Percentiles rank a stretch among this genome's conserved stretches.
These are phyloP conservation scores for Euplagia quadripunctaria DNA, from an alignment of 2,888 invertebrate genomes.

Conservation along the genomic window DNA sequence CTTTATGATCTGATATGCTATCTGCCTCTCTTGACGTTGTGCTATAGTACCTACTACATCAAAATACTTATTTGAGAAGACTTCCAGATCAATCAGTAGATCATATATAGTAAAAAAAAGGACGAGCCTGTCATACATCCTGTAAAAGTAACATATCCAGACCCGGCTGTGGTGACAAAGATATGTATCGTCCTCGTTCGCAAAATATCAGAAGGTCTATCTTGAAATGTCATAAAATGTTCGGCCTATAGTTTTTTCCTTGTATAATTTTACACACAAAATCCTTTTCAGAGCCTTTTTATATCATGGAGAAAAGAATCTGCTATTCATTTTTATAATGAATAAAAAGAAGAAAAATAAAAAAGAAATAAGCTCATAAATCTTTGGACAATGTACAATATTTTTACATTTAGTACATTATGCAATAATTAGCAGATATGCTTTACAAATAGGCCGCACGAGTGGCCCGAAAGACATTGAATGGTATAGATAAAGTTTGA, in stretches of 20 bases:
- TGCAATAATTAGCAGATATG: too few relatives aligned
- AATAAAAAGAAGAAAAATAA: too few relatives aligned
- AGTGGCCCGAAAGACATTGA: too few relatives aligned
- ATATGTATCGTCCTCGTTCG: background rate
- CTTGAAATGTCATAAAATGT: background rate
- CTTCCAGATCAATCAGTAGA: background rate
- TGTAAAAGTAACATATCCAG: background rate
- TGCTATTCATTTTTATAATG: too few relatives aligned
- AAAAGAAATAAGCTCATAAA: too few relatives aligned
- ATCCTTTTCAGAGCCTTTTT: background rate
- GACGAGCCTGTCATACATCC: background rate
- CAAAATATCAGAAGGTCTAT: background rate
- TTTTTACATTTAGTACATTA: too few relatives aligned
- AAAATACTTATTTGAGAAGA: background rate
- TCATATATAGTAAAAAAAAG: background rate
- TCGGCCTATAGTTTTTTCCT: background rate
- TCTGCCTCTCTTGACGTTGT: background rate
- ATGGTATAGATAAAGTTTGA: too few relatives aligned
- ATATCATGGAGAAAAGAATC: background rate
- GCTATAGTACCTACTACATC: background rate
- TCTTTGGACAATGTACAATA: too few relatives aligned
- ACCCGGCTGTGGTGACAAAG: background rate
- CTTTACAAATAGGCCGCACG: too few relatives aligned
- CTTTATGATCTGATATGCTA: background rate
- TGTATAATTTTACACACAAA: background rate